These are phyloP conservation scores for Pantelozetes paolii DNA, from an alignment of 2,888 invertebrate species.

Conservation along the genomic window DNA sequence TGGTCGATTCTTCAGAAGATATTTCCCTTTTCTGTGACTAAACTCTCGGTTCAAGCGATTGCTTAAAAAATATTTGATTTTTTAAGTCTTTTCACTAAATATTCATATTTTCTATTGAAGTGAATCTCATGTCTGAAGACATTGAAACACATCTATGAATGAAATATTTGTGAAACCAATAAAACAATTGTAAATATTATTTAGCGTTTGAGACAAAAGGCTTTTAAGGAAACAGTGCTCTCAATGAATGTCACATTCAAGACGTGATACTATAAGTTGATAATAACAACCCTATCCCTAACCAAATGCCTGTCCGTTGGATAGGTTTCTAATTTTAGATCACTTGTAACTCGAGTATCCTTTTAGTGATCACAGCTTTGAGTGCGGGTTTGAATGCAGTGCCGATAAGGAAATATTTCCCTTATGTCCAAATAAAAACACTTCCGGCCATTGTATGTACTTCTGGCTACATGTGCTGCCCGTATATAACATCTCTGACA, in stretches of 20 bases:
- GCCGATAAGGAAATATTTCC: constrained; percentile 31
- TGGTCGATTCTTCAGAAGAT: neutral
- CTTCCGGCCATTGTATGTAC: constrained; percentile 28
- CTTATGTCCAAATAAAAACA: constrained; percentile 27
- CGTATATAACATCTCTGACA: neutral
- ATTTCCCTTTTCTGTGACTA: neutral
- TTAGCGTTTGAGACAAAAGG: no score
- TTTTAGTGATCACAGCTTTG: constrained; percentile 8
- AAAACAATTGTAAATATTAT: no score
- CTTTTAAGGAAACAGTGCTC: no score
- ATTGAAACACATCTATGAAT: no score
- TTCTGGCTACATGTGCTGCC: neutral
- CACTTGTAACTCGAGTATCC: constrained; percentile 26
- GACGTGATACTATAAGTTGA: neutral
- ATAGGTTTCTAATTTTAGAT: constrained; percentile 9
- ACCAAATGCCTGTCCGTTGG: neutral
- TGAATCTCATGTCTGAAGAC: no score
- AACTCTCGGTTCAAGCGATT: neutral
- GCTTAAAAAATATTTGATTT: no score
- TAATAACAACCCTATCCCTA: constrained; percentile 11
- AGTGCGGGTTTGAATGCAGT: neutral
- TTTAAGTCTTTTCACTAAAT: no score
- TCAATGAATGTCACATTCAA: no score
- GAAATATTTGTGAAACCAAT: no score
- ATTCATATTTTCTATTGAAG: neutral